These are phyloP conservation scores for Typhlichthys eigenmanni DNA, from an alignment of 2,797 vertebrate species.

Conservation along the genomic window DNA sequence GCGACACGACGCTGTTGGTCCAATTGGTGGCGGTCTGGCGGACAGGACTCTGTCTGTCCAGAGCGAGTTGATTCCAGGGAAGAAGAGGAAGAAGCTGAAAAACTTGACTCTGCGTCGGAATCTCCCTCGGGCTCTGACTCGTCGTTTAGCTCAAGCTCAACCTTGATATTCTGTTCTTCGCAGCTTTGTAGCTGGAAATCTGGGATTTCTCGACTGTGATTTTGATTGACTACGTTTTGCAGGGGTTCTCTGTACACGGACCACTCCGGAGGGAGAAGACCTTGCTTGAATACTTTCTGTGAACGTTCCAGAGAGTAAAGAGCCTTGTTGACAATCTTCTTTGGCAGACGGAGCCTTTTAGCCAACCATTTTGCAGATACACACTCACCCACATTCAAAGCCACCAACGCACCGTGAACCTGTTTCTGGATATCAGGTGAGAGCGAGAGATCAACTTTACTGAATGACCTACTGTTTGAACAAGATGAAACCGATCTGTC, in stretches of 20 bases:
- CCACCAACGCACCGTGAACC: slow-evolving; percentile 70
- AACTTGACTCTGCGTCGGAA: slow-evolving; percentile 64
- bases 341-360: slow-evolving; percentile 71
- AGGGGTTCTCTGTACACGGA: slow-evolving; percentile 49
- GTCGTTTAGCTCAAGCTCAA: slow-evolving; percentile 10
- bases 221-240: slow-evolving; percentile 12
- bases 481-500: background rate
- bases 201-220: slow-evolving; percentile 6
- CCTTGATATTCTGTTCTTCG: slow-evolving; percentile 16
- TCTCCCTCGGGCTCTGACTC: slow-evolving; percentile 34
- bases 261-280: slow-evolving; percentile 81
- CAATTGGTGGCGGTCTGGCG: slow-evolving; percentile 16
- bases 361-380: slow-evolving; percentile 74
- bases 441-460: slow-evolving; percentile 41
- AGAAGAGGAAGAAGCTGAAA: slow-evolving; percentile 37
- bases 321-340: slow-evolving; percentile 82
- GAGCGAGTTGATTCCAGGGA: slow-evolving; percentile 54
- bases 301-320: slow-evolving; percentile 79
- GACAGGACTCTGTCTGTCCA: slow-evolving; percentile 35
- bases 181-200: slow-evolving; percentile 7
- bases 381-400: slow-evolving; percentile 64
- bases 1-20: slow-evolving; percentile 4
- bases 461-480: slow-evolving; percentile 9
- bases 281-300: slow-evolving; percentile 67
- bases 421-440: slow-evolving; percentile 61